These are phyloP conservation scores for Oryctes rhinoceros DNA, from an alignment of 1,140 invertebrate genomes.

Conservation along the genomic window DNA sequence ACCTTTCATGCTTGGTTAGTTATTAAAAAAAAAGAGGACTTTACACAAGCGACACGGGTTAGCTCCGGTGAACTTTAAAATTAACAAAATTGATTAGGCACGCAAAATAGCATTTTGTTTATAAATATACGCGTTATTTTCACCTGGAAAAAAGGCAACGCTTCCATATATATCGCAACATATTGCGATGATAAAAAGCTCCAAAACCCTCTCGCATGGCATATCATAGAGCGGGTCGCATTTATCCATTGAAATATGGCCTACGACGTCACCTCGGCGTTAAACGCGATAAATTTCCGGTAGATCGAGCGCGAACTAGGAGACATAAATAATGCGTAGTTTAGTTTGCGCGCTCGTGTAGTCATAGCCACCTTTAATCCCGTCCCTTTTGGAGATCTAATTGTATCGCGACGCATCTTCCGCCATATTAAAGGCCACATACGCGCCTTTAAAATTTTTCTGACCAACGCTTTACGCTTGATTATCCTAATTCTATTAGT, in stretches of 20 bases:
- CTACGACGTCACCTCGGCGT: not conserved
- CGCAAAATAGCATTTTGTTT: not conserved
- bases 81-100: conserved; percentile 1
- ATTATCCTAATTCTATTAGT: not conserved
- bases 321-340: conserved; percentile 1
- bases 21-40: no score
- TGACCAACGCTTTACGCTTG: not conserved
- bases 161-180: no score
- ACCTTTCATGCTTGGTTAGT: no score
- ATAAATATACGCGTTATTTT: not conserved
- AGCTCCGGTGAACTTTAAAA: not conserved
- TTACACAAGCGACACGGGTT: not conserved
- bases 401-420: not conserved
- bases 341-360: not conserved
- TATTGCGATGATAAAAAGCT: not conserved
- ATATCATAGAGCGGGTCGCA: not conserved
- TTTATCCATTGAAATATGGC: not conserved
- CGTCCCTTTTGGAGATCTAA: no score
- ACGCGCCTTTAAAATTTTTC: not conserved
- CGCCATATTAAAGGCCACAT: not conserved
- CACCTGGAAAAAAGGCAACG: not conserved
- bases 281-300: not conserved
- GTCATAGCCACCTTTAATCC: no score
- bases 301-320: not conserved
- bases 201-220: not conserved